Evolutionary conservation across 2,888 invertebrate species (phyloP).

Genomic region (Ptychoptera albimana): DNA sequence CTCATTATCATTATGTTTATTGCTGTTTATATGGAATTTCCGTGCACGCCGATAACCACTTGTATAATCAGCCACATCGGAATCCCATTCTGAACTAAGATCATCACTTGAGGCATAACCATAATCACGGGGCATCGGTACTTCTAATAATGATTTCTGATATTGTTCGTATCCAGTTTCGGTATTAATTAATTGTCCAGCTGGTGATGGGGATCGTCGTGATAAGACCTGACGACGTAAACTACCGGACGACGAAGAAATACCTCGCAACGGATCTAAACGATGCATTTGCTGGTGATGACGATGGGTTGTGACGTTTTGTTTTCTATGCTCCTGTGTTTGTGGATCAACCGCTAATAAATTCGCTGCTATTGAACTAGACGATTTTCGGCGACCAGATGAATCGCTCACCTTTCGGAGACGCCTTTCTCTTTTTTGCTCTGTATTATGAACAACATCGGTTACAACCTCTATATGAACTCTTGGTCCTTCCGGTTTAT

Average conservation of each 20-base stretch:
- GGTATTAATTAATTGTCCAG: slow-evolving; percentile 10
- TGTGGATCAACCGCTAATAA: too few species aligned
- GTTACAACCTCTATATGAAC: too few species aligned
- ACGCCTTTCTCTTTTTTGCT: background rate
- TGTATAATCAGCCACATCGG: slow-evolving; percentile 46
- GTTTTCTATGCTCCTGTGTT: background rate
- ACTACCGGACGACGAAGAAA: slow-evolving; percentile 23
- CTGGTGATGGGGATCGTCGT: slow-evolving; percentile 35
- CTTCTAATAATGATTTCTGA: slow-evolving; percentile 57
- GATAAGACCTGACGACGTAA: slow-evolving; percentile 31
- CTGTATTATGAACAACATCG: background rate
- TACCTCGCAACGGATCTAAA: slow-evolving; percentile 3
- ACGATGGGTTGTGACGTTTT: background rate
- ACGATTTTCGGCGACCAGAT: background rate
- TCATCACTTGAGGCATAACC: slow-evolving; percentile 85
- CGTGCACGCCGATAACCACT: background rate
- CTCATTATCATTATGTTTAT: too few species aligned
- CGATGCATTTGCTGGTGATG: background rate
- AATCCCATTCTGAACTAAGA: slow-evolving; percentile 84
- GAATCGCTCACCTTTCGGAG: slow-evolving; percentile 1
- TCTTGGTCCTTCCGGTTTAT: too few species aligned
- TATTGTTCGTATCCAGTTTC: slow-evolving; percentile 64
- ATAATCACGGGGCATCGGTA: slow-evolving; percentile 62
- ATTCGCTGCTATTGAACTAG: background rate
- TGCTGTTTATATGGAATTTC: too few species aligned